Base-by-base conservation (phyloP, 2,888 invertebrate species). In the Cactoblastis cactorum region DNA sequence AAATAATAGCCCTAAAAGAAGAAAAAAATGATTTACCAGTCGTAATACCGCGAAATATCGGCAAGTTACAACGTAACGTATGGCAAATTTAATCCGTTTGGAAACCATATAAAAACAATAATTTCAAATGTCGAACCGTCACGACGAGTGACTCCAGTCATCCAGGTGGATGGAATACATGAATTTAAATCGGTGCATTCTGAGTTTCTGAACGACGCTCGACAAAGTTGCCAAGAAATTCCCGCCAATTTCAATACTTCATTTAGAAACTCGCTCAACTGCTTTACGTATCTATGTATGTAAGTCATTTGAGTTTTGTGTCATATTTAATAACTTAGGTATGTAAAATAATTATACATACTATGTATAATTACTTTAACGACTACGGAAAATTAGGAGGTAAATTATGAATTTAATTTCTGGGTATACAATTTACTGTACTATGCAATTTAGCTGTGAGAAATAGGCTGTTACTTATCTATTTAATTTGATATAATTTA, bases 181-280 rank as follows among this genome's bases (percentile, higher is more conserved):
- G 54, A 37, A 56, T 58, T 54, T 53, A 58, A 56, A 58, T 56
- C 50, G 45, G 51, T 58, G 56, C 56, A 56, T 56, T 55, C 55
- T 45, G 32, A 24, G 34, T 33, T 38, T 53, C 12, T 53, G 52
- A 45, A 54, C 15, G 53, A 52, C 53, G 54, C 58, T 56, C n/a
- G 55, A 52, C 54, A 50, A 49, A 53, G 43, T 45, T 49, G 50
- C 45, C 45, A 24, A 51, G 49, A 22, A 22, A 49, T 45, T 52
- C 45, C 56, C 55, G 54, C 55, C 54, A 58, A 54, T 45, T 45
- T 24, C 8, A 39, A 32, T 41, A 41, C 14, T 8, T 6, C 1
- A 11, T 32, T 32, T 15, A 17, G 1, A 11, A 32, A 8, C 17
- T 33, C 12, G 5, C 11, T 15, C 8, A 37, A 8, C 14, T 17